Percentiles rank a stretch among this genome's conserved stretches.
Evolutionary conservation across 2,888 invertebrate species (phyloP).

Genomic region (Amiota mariae): DNA sequence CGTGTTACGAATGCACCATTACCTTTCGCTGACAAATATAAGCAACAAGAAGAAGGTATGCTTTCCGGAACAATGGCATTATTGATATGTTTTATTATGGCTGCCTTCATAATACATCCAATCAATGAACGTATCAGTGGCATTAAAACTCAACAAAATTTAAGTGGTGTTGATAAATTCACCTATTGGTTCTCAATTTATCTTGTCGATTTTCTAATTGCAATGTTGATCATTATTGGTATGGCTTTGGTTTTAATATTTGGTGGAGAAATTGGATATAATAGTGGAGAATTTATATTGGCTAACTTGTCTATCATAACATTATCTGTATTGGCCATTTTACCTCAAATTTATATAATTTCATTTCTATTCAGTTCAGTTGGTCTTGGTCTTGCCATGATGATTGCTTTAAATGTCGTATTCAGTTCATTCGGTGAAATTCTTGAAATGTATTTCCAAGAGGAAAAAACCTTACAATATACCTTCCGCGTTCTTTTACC

Average conservation of each 20-base stretch:
- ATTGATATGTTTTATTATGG: slow-evolving; percentile 58
- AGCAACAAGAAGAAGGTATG: too few relatives aligned
- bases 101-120: slow-evolving; percentile 77
- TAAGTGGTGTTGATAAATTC: slow-evolving; percentile 79
- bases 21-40: slow-evolving; percentile 77
- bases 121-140: slow-evolving; percentile 79
- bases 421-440: too few relatives aligned
- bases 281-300: not conserved
- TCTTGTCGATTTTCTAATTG: slow-evolving; percentile 75
- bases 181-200: slow-evolving; percentile 82
- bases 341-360: not conserved
- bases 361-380: not conserved
- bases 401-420: too few relatives aligned
- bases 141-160: slow-evolving; percentile 81
- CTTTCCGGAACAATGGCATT: too few relatives aligned
- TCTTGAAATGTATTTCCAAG: too few relatives aligned
- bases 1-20: slow-evolving; percentile 79
- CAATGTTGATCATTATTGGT: slow-evolving; percentile 69
- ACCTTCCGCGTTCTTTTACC: too few relatives aligned
- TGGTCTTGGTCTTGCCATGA: too few relatives aligned
- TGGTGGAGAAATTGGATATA: not conserved
- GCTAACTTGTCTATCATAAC: not conserved
- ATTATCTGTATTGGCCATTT: not conserved
- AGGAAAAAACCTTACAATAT: too few relatives aligned
- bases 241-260: not conserved